Evolutionary conservation across 2,113 vertebrate genomes (phyloP).

Genomic region (Lepisosteus oculatus): DNA sequence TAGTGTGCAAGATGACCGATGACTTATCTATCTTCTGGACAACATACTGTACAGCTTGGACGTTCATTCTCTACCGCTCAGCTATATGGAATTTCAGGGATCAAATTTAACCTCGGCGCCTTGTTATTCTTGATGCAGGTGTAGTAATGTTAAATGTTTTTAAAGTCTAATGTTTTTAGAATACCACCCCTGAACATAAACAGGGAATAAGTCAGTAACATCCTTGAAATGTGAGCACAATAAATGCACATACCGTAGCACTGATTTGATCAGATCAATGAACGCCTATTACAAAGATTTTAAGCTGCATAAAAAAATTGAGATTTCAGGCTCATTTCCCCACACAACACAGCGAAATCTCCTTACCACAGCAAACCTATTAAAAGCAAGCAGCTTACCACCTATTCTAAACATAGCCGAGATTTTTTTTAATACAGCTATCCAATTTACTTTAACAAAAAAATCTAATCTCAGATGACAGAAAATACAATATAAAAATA

Average conservation of each 20-base stretch:
- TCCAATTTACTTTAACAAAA: neutral
- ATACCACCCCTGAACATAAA: slow-evolving; percentile 16
- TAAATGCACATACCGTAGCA: neutral
- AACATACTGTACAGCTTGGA: too few species aligned
- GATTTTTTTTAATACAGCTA: neutral
- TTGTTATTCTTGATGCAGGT: slow-evolving; percentile 68
- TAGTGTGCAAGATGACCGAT: neutral
- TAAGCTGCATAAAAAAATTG: too few species aligned
- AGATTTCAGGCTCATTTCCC: neutral
- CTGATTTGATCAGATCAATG: neutral
- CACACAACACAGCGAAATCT: neutral
- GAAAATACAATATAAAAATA: neutral
- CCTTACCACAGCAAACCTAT: neutral
- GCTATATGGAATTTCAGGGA: slow-evolving; percentile 63
- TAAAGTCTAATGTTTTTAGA: slow-evolving; percentile 44
- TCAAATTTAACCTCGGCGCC: slow-evolving; percentile 71
- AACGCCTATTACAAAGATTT: too few species aligned
- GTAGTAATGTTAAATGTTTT: slow-evolving; percentile 59
- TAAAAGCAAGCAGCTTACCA: neutral
- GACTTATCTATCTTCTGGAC: too few species aligned
- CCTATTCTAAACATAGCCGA: neutral
- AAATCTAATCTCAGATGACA: neutral
- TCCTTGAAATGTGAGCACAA: neutral
- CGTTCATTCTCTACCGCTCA: slow-evolving; percentile 54
- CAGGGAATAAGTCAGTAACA: neutral